Conservation (phyloP, 2,113 vertebrate species). For the Vulpes lagopus region DNA sequence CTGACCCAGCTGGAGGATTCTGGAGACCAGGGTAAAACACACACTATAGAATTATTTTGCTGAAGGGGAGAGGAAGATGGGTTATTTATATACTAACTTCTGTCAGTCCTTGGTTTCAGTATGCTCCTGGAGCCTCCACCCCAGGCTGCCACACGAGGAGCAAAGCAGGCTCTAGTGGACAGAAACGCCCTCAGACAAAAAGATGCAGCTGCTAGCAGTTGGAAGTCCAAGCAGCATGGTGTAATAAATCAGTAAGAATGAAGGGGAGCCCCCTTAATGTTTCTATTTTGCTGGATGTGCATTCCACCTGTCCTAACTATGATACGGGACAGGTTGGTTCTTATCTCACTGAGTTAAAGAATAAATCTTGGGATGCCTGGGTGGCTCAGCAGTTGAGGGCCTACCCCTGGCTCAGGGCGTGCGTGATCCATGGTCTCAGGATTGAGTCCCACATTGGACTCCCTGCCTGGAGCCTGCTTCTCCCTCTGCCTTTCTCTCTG, state of each 20-base stretch:
- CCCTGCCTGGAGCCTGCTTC: too few relatives aligned
- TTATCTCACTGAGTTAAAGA: too few relatives aligned
- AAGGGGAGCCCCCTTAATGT: not conserved
- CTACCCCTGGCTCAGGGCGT: too few relatives aligned
- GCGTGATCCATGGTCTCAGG: too few relatives aligned
- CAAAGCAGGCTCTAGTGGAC: not conserved
- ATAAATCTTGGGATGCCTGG: too few relatives aligned
- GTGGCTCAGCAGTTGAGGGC: too few relatives aligned
- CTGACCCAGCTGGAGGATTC: not conserved
- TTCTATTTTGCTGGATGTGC: not conserved
- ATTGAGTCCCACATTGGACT: too few relatives aligned
- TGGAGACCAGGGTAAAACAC: not conserved
- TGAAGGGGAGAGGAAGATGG: not conserved
- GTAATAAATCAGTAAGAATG: not conserved
- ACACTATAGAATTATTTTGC: not conserved
- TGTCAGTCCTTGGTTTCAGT: not conserved
- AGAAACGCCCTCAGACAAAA: not conserved
- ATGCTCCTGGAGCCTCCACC: not conserved
- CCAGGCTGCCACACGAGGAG: not conserved
- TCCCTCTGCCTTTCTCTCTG: too few relatives aligned
- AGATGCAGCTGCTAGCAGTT: not conserved
- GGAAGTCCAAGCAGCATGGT: not conserved
- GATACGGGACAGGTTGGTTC: too few relatives aligned
- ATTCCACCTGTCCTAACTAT: not conserved
- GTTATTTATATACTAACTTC: not conserved